A percentile compares a stretch with the other conserved stretches of the same genome.
Conservation (phyloP, 2,113 vertebrate species). For the Lepisosteus osseus region DNA sequence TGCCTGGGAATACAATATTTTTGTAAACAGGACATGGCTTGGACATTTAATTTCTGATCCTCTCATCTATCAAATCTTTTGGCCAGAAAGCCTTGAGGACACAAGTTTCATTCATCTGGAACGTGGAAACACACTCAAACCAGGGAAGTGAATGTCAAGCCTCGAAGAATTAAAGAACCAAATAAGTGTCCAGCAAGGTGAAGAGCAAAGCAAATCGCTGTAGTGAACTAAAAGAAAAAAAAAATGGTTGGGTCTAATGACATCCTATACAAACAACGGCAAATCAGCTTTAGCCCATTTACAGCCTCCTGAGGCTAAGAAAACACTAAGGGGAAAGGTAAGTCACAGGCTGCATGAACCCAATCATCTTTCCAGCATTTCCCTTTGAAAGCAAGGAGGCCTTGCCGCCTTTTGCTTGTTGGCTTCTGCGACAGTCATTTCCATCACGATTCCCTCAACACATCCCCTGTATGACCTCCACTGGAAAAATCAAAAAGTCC, state of each 20-base stretch:
- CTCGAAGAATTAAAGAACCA: not conserved
- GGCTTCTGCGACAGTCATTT: not conserved
- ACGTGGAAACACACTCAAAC: constrained; percentile 45
- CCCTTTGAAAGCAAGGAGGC: not conserved
- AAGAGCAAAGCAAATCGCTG: not conserved
- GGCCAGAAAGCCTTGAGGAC: not conserved
- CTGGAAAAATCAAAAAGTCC: not conserved
- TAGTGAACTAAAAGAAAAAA: not conserved
- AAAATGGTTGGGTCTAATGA: constrained; percentile 25
- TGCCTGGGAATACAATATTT: constrained; percentile 6
- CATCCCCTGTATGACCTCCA: not conserved
- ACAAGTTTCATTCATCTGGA: not conserved
- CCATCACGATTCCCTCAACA: not conserved
- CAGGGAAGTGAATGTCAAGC: not conserved
- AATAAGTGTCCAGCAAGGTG: not conserved
- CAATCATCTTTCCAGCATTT: not conserved
- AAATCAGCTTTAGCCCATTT: constrained; percentile 15
- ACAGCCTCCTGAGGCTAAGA: constrained; percentile 27
- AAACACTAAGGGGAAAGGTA: constrained; percentile 32
- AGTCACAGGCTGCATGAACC: constrained; percentile 16
- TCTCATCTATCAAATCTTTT: no score
- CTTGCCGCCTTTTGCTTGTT: not conserved
- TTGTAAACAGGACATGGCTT: not conserved
- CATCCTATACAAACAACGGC: constrained; percentile 15
- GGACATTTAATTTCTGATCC: constrained; percentile 5